Conservation (phyloP, 2,888 invertebrate species). For the Coremacera marginata region DNA sequence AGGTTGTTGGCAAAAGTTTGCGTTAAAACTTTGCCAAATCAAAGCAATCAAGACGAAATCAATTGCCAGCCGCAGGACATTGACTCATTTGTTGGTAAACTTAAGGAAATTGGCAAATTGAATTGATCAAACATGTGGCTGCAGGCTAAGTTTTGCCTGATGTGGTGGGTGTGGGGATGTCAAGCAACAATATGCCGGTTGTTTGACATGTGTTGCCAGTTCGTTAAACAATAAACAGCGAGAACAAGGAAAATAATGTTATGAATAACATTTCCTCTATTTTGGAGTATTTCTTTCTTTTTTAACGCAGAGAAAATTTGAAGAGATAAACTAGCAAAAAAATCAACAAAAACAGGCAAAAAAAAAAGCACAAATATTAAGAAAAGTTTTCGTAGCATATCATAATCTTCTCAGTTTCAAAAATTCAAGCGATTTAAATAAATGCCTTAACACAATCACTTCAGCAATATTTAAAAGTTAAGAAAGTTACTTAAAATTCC, state of each 20-base stretch:
- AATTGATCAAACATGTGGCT: constrained; percentile 21
- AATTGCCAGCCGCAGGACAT: constrained; percentile 28
- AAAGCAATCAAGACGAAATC: constrained; percentile 13
- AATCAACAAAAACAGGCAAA: too few species aligned
- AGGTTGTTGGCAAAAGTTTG: background rate
- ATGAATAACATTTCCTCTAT: too few species aligned
- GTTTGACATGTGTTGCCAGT: constrained; percentile 15
- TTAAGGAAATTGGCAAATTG: constrained; percentile 23
- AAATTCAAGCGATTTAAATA: too few species aligned
- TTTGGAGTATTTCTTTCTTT: background rate
- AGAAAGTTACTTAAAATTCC: too few species aligned
- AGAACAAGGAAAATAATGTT: background rate
- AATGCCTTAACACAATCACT: too few species aligned
- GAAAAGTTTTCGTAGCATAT: too few species aligned
- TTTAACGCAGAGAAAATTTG: background rate
- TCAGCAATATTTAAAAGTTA: too few species aligned
- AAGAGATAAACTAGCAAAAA: too few species aligned
- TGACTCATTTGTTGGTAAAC: constrained; percentile 23
- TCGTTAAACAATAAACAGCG: constrained; percentile 11
- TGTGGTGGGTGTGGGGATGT: background rate
- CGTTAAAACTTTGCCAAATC: constrained; percentile 11
- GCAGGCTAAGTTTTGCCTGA: background rate
- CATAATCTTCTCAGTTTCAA: too few species aligned
- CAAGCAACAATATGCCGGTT: background rate
- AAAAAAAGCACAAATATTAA: too few species aligned